Conservation (phyloP, 2,888 invertebrate species). For the Amphipoea oculea region DNA sequence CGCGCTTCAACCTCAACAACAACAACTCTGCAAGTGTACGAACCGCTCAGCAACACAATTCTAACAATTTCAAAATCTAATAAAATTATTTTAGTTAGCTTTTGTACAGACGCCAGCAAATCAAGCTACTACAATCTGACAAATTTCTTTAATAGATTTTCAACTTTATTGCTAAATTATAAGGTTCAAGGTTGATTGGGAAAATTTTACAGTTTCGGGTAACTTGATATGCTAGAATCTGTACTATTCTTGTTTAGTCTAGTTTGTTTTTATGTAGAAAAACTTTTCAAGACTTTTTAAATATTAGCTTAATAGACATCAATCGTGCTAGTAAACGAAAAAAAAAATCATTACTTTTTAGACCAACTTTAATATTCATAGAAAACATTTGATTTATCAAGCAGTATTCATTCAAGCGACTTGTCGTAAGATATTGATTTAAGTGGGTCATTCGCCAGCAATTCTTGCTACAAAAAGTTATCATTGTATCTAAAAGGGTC, state of each 20-base stretch:
- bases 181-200: too few relatives aligned
- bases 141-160: too few relatives aligned
- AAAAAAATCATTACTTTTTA: not conserved
- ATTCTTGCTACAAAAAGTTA: not conserved
- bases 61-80: not conserved
- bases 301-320: not conserved
- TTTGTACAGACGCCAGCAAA: too few relatives aligned
- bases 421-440: not conserved
- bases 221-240: too few relatives aligned
- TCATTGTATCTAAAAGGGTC: not conserved
- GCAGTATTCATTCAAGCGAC: not conserved
- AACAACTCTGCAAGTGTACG: not conserved
- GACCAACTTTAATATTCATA: not conserved
- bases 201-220: too few relatives aligned
- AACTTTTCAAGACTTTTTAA: not conserved
- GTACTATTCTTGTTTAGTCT: not conserved
- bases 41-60: not conserved
- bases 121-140: too few relatives aligned
- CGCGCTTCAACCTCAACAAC: not conserved
- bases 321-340: not conserved
- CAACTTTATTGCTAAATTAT: too few relatives aligned
- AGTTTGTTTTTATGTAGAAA: not conserved
- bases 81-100: not conserved
- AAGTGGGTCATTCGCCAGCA: not conserved
- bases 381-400: not conserved